Conservation (phyloP, 2,888 invertebrate species). For the Drosophila greeni region DNA sequence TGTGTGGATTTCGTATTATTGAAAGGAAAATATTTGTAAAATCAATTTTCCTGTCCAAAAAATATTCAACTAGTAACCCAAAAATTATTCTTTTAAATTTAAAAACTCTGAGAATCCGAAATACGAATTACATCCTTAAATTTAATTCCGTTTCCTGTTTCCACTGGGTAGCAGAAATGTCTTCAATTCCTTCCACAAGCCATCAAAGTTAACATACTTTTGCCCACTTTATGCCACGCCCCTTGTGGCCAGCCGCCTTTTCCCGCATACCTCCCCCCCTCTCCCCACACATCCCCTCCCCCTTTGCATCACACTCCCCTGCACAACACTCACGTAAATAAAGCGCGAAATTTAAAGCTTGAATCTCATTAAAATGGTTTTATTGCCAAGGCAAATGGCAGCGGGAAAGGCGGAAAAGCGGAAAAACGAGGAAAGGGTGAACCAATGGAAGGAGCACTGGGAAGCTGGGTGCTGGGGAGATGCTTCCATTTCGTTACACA, state of each 20-base stretch:
- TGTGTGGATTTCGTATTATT: no score
- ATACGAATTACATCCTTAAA: not conserved
- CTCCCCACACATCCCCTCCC: slow-evolving; percentile 6
- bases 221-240: slow-evolving; percentile 35
- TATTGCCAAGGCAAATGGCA: slow-evolving; percentile 52
- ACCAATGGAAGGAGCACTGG: not conserved
- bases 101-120: not conserved
- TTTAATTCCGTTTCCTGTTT: not conserved
- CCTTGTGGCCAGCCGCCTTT: slow-evolving; percentile 16
- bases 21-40: no score
- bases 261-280: not conserved
- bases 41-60: no score
- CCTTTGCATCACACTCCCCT: slow-evolving; percentile 34
- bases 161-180: slow-evolving; percentile 4
- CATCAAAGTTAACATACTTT: slow-evolving; percentile 22
- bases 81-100: not conserved
- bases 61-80: no score
- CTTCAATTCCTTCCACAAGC: not conserved
- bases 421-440: slow-evolving; percentile 1
- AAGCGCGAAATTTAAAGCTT: slow-evolving; percentile 71
- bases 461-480: not conserved
- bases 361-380: slow-evolving; percentile 72
- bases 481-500: slow-evolving; percentile 68
- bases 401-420: not conserved
- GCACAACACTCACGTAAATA: slow-evolving; percentile 61